Conservation (phyloP, 2,797 vertebrate species). For the Crenuchus spilurus region DNA sequence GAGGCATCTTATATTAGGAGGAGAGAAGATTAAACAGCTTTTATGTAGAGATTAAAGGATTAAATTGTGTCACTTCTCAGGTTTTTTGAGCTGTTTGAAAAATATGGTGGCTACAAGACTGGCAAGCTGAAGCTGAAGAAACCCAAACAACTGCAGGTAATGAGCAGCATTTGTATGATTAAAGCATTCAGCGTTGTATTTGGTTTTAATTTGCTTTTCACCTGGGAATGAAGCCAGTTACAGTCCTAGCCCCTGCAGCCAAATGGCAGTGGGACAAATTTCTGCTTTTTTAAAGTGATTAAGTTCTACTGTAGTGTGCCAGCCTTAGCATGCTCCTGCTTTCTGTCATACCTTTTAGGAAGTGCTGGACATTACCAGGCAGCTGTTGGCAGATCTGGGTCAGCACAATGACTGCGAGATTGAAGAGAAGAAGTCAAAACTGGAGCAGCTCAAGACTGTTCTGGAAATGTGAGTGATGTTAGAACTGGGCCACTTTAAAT, state of each 20-base stretch:
- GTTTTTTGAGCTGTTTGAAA: conserved; percentile 96
- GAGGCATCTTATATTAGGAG: no score
- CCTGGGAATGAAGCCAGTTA: neutral
- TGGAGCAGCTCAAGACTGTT: conserved; percentile 97
- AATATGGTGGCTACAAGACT: conserved; percentile 95
- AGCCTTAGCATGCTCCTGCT: neutral
- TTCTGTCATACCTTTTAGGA: conserved; percentile 77
- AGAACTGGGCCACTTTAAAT: conserved; percentile 49
- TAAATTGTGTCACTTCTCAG: conserved; percentile 65
- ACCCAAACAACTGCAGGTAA: conserved; percentile 96
- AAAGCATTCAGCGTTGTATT: neutral
- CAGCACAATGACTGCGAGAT: conserved; percentile 89
- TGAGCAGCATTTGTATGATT: neutral
- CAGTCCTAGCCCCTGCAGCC: neutral
- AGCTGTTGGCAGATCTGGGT: conserved; percentile 88
- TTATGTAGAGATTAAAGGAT: no score
- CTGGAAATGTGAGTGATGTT: conserved; percentile 91
- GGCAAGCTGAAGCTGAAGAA: conserved; percentile 97
- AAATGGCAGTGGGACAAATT: neutral
- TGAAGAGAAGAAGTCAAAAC: conserved; percentile 93
- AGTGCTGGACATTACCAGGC: conserved; percentile 94
- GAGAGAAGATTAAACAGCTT: no score
- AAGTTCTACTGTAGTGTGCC: neutral
- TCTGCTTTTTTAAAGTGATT: neutral
- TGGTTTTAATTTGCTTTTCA: neutral